These are phyloP conservation scores for Boleophthalmus pectinirostris DNA, from an alignment of 2,113 vertebrate genomes.

Conservation along the genomic window DNA sequence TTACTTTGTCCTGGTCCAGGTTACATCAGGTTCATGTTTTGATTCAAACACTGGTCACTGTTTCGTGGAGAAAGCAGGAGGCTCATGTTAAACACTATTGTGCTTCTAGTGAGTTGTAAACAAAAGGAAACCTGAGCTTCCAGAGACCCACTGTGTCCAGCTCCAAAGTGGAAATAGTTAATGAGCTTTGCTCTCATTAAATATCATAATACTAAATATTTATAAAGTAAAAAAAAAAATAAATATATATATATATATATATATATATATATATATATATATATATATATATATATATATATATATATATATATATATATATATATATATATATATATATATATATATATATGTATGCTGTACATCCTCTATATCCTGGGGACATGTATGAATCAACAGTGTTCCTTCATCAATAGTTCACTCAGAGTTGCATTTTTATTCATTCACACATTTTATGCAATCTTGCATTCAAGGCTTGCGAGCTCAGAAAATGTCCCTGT, in stretches of 20 bases:
- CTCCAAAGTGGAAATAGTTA: slow-evolving; percentile 37
- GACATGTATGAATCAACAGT: no score
- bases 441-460: no score
- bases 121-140: slow-evolving; percentile 60
- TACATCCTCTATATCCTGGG: no score
- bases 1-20: neutral
- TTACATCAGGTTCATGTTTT: neutral
- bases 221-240: neutral
- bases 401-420: no score
- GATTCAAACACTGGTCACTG: neutral
- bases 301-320: no score
- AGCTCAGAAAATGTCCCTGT: no score
- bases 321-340: no score
- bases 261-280: no score
- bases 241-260: neutral
- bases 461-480: no score
- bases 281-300: no score
- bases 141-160: slow-evolving; percentile 46
- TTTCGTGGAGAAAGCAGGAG: neutral
- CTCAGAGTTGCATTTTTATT: no score
- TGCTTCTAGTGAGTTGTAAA: slow-evolving; percentile 26
- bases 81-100: slow-evolving; percentile 10
- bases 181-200: neutral
- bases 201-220: neutral
- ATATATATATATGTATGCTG: no score